phyloP scores from a whole-genome alignment of 2,113 vertebrate genomes.

The Glaucomys volans region DNA sequence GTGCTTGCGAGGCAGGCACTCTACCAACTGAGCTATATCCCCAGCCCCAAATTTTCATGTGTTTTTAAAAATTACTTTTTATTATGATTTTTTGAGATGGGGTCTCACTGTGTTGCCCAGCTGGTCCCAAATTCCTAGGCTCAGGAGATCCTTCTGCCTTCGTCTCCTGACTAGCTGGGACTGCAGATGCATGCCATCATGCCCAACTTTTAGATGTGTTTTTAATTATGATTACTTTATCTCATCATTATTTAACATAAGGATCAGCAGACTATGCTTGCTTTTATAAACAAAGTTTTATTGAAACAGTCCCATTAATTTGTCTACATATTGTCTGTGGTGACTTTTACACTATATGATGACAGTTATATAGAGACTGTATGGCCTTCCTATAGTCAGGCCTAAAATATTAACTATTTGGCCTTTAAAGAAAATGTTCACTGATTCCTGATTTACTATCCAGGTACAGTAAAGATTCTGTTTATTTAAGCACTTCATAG shows the following conservation, averaged over 20 bases:
- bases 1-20: no score
- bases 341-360: neutral
- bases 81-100: neutral
- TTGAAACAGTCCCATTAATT: neutral
- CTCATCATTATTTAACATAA: constrained; percentile 57
- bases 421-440: neutral
- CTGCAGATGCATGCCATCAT: neutral
- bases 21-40: no score
- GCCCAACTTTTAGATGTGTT: constrained; percentile 27
- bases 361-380: neutral
- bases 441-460: neutral
- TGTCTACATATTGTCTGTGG: constrained; percentile 48
- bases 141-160: neutral
- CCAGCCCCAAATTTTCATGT: neutral
- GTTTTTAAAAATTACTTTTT: no score
- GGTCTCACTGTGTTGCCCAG: neutral
- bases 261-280: neutral
- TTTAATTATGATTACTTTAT: constrained; percentile 45
- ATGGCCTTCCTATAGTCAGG: neutral
- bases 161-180: neutral
- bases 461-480: neutral
- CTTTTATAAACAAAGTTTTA: constrained; percentile 48
- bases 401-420: constrained; percentile 35
- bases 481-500: no score
- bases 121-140: neutral